These are phyloP conservation scores for Carassius auratus DNA, from an alignment of 2,113 vertebrate species.

Conservation along the genomic window DNA sequence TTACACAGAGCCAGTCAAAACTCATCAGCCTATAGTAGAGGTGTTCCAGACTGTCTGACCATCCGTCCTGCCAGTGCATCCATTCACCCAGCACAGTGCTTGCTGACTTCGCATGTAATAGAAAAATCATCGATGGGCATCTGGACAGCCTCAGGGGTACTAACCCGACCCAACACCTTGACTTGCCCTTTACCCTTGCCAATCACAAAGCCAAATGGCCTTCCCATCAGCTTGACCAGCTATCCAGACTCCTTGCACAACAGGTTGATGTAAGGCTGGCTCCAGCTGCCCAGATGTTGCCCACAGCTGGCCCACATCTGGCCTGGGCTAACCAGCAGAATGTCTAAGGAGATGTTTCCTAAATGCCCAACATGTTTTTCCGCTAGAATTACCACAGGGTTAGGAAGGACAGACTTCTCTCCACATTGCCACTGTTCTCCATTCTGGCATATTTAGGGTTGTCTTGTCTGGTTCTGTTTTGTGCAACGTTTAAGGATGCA, in stretches of 20 bases:
- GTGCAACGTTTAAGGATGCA: no score
- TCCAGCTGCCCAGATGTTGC: conserved; percentile 82
- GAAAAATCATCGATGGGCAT: conserved; percentile 6
- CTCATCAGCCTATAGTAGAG: conserved; percentile 35
- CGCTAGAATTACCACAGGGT: neutral
- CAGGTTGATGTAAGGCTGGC: conserved; percentile 82
- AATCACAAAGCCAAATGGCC: conserved; percentile 33
- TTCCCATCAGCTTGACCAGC: conserved; percentile 22
- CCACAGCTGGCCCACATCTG: conserved; percentile 85
- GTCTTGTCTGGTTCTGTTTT: conserved; percentile 6
- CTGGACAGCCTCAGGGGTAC: neutral
- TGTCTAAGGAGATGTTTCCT: conserved; percentile 70
- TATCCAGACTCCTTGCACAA: conserved; percentile 75
- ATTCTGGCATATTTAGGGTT: neutral
- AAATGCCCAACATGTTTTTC: conserved; percentile 30
- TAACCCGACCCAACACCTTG: conserved; percentile 12
- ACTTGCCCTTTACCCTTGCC: conserved; percentile 36
- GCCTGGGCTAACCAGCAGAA: conserved; percentile 71
- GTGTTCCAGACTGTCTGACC: conserved; percentile 32
- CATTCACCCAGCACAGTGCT: neutral
- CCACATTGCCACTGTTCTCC: neutral
- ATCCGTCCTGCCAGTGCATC: neutral
- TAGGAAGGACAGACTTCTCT: conserved; percentile 21
- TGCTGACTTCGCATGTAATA: neutral
- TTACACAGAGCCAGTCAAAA: conserved; percentile 21